phyloP scores from a whole-genome alignment of 2,113 vertebrate genomes.

The Indicator indicator region DNA sequence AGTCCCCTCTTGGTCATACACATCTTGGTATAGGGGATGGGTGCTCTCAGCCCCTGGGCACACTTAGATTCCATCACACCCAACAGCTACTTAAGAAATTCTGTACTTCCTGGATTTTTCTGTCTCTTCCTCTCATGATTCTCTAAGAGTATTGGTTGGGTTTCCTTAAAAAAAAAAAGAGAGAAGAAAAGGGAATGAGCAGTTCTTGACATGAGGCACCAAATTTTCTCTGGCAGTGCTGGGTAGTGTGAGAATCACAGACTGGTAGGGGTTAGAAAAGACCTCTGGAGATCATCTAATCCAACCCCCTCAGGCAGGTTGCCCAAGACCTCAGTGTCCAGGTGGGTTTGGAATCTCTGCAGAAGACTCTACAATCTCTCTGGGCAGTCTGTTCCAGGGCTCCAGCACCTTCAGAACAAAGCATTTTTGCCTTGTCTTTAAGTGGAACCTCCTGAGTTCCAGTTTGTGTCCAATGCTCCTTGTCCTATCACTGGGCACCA shows the following conservation, averaged over 20 bases:
- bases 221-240: not conserved
- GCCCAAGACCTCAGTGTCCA: too few relatives aligned
- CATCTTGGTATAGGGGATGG: not conserved
- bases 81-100: not conserved
- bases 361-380: too few relatives aligned
- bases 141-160: not conserved
- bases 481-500: too few relatives aligned
- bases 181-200: not conserved
- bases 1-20: fast-evolving
- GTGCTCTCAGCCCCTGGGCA: not conserved
- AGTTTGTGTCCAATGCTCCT: too few relatives aligned
- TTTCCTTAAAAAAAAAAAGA: not conserved
- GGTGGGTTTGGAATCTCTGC: too few relatives aligned
- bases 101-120: not conserved
- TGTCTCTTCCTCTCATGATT: not conserved
- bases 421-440: too few relatives aligned
- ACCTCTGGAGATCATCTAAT: too few relatives aligned
- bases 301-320: too few relatives aligned
- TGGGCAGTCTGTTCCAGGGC: too few relatives aligned
- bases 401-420: too few relatives aligned
- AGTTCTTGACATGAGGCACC: not conserved
- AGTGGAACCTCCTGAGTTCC: too few relatives aligned
- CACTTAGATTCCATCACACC: not conserved
- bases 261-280: too few relatives aligned
- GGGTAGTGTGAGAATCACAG: not conserved